phyloP scores from a whole-genome alignment of 2,888 invertebrate species.

The Ennomos fuscantarius region DNA sequence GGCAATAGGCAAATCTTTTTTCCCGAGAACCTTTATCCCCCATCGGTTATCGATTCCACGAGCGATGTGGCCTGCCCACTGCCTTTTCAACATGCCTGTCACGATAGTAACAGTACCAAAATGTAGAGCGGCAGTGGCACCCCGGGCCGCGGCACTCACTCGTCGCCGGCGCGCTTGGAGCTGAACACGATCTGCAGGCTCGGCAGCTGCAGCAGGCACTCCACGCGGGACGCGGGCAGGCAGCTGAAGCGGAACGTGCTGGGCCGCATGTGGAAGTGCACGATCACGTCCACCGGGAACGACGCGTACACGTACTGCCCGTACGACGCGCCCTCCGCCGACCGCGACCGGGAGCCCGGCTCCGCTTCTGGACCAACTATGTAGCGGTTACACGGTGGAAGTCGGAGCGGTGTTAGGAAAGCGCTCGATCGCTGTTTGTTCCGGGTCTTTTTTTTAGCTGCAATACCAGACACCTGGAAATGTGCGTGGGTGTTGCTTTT shows the following conservation, averaged over 20 bases:
- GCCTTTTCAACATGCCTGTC: no score
- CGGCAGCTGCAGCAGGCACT: conserved; percentile 97
- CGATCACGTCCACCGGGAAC: conserved; percentile 99
- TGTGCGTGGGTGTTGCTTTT: no score
- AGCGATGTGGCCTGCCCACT: no score
- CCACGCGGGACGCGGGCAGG: conserved; percentile 96
- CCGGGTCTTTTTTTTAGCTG: no score
- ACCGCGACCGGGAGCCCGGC: conserved; percentile 51
- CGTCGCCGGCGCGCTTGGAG: conserved; percentile 94
- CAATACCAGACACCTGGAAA: no score
- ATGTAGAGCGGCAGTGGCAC: neutral
- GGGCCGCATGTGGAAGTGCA: conserved; percentile 99
- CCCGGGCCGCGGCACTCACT: conserved; percentile 70
- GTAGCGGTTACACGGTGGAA: neutral
- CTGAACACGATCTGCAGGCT: conserved; percentile 99
- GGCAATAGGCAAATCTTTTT: no score
- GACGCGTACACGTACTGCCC: conserved; percentile 95
- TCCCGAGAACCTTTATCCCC: no score
- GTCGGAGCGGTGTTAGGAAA: no score
- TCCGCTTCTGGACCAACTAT: conserved; percentile 64
- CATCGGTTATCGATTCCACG: no score
- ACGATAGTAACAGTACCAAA: no score
- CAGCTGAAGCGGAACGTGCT: conserved; percentile 98
- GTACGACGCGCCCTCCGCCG: conserved; percentile 84
- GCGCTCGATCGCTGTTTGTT: no score